phyloP scores from a whole-genome alignment of 2,888 invertebrate genomes.

The Volucella inanis region DNA sequence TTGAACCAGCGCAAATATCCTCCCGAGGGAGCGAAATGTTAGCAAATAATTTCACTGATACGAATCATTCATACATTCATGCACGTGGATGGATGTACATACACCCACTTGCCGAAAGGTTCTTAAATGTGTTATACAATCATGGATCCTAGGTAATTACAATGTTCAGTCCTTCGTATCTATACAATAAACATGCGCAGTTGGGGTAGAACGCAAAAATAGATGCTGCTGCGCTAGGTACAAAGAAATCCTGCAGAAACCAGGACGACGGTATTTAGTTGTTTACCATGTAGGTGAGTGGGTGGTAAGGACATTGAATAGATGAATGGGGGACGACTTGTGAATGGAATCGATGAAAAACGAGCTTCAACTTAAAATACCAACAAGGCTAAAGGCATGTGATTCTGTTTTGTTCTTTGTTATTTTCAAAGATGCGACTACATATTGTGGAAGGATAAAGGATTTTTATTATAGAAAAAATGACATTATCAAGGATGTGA shows the following conservation, averaged over 20 bases:
- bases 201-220: slow-evolving; percentile 36
- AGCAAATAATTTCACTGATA: slow-evolving; percentile 32
- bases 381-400: slow-evolving; percentile 18
- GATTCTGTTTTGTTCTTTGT: neutral
- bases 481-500: neutral
- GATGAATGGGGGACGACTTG: neutral
- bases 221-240: slow-evolving; percentile 36
- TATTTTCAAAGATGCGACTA: neutral
- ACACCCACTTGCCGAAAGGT: slow-evolving; percentile 21
- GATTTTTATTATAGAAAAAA: neutral
- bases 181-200: slow-evolving; percentile 64
- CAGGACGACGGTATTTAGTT: slow-evolving; percentile 37
- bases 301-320: neutral
- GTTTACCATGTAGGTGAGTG: neutral
- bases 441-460: neutral
- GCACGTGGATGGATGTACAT: neutral
- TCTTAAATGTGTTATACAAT: slow-evolving; percentile 38
- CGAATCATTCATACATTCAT: neutral
- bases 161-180: slow-evolving; percentile 19
- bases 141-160: slow-evolving; percentile 52
- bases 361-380: neutral
- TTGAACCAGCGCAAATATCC: slow-evolving; percentile 10
- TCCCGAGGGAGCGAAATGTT: slow-evolving; percentile 49
- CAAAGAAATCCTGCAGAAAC: slow-evolving; percentile 32
- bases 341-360: slow-evolving; percentile 16